Base-by-base conservation (phyloP, 2,113 vertebrate genomes). In the Brevimyrus niger region DNA sequence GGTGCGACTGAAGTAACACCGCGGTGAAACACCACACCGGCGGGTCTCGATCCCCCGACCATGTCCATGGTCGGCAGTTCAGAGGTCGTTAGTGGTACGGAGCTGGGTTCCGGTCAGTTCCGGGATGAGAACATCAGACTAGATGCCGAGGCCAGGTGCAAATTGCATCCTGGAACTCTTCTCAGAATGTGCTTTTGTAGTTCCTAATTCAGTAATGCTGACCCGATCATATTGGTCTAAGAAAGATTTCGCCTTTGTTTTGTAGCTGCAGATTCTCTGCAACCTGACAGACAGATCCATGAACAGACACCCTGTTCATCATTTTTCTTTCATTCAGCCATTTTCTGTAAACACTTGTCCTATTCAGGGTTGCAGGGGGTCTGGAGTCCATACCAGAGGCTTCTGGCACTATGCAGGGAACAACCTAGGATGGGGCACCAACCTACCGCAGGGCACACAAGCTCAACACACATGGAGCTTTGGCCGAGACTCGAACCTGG, bases 141-240 rank as follows among this genome's bases (percentile, higher is more conserved):
- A n/a, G 31, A n/a, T 9, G n/a, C 61, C 35, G 80, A 50, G 48
- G 48, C 48, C 55, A 61, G n/a, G 27, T 13, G 27, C 65, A 35
- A 35, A 73, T 76, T 76, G 35, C 1, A 80, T 4, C 17, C 73
- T 42, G 31, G 15, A 19, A 3, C 8, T 86, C 86, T 35, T 55
- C 8, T 9, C 48, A 87, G 7, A 17, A 21, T 53, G 27, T 35
- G 27, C 21, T 87, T 87, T 13, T 51, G 48, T 1, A 87, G 27
- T 21, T 21, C 23, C 85, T 87, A 19, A 58, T 38, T 83, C 35
- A 42, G 9, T 53, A 87, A 38, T 2, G 11, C 38, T 85, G 4
- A 89, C 86, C 90, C 87, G 55, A 50, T 89, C 27, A 55, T 1
- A 7, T 89, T 89, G n/a, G 80, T 89, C 86, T 23, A 50, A 17